A percentile compares a stretch with the other conserved stretches of the same genome.
Evolutionary conservation across 2,888 invertebrate species (phyloP).

Genomic region (Nezara viridula): DNA sequence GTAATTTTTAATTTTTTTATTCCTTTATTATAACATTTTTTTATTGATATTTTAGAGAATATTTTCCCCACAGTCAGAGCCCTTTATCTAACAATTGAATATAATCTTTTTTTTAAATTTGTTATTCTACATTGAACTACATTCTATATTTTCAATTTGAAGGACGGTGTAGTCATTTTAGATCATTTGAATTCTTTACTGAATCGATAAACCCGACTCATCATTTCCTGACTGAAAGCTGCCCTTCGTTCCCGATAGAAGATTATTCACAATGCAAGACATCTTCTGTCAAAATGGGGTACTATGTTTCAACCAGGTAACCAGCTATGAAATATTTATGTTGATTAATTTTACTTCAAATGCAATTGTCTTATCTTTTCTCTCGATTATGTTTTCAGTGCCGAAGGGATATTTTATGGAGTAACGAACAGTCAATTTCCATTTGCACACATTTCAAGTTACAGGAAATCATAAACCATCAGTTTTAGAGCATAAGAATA

Average conservation of each 20-base stretch:
- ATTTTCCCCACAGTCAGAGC: too few species aligned
- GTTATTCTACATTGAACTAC: background rate
- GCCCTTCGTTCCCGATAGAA: background rate
- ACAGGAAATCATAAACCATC: background rate
- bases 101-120: background rate
- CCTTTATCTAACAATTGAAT: background rate
- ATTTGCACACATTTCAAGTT: background rate
- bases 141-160: background rate
- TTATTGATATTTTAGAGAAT: too few species aligned
- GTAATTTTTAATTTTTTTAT: too few species aligned
- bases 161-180: conserved; percentile 46
- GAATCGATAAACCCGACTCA: conserved; percentile 16
- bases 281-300: background rate
- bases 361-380: background rate
- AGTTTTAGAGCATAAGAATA: background rate
- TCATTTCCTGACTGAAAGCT: background rate
- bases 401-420: conserved; percentile 9
- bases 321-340: background rate
- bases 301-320: background rate
- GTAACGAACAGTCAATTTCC: background rate
- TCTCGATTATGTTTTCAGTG: background rate
- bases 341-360: background rate
- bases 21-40: too few species aligned
- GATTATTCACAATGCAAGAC: background rate
- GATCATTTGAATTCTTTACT: conserved; percentile 4